phyloP scores from a whole-genome alignment of 2,888 invertebrate genomes.

The Oxyteleia sp. region DNA sequence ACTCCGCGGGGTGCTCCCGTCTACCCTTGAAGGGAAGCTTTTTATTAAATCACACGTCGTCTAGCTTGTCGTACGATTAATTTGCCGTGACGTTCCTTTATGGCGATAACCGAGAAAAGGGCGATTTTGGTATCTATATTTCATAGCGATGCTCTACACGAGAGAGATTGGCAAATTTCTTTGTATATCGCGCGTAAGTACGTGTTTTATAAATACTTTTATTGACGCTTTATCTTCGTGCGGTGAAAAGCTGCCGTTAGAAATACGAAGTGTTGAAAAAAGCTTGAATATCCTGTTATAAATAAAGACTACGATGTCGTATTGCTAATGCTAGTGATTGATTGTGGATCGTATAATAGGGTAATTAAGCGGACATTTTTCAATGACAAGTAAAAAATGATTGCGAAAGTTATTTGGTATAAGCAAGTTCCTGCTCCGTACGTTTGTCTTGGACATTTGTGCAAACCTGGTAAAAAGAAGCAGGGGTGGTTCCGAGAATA shows the following conservation, averaged over 20 bases:
- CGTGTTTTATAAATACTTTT: conserved; percentile 51
- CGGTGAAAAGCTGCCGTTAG: conserved; percentile 2
- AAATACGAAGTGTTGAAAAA: conserved; percentile 36
- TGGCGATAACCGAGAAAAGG: conserved; percentile 77
- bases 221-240: conserved; percentile 45
- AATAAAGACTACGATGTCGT: background rate
- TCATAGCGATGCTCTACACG: conserved; percentile 75
- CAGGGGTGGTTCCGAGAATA: conserved; percentile 65
- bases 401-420: conserved; percentile 2
- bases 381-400: conserved; percentile 11
- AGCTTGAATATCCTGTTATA: conserved; percentile 6
- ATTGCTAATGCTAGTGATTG: background rate
- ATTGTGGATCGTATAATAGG: background rate
- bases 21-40: conserved; percentile 79
- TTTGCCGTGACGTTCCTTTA: conserved; percentile 84
- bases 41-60: conserved; percentile 86
- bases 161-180: conserved; percentile 63
- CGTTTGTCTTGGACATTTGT: conserved; percentile 71
- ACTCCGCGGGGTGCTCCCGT: conserved; percentile 82
- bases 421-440: conserved; percentile 41
- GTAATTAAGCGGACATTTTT: conserved; percentile 2
- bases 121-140: conserved; percentile 79
- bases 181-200: conserved; percentile 28
- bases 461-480: conserved; percentile 47
- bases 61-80: conserved; percentile 83